A percentile compares a stretch with the other conserved stretches of the same genome.
These are phyloP conservation scores for Drosophila neotestacea DNA, from an alignment of 2,888 invertebrate genomes.

Conservation along the genomic window DNA sequence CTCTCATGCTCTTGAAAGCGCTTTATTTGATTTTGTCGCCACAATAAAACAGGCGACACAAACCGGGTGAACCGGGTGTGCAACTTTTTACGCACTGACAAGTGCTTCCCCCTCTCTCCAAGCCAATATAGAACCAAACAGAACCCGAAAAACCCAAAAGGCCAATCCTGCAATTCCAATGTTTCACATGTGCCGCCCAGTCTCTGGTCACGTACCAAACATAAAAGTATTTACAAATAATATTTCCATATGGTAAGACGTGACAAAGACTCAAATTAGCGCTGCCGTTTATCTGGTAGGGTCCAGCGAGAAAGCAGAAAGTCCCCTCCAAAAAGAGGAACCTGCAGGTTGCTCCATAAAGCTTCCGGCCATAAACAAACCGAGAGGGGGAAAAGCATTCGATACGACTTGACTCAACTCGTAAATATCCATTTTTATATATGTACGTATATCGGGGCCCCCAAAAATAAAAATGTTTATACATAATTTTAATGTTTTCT, in stretches of 20 bases:
- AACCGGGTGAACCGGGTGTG: slow-evolving; percentile 34
- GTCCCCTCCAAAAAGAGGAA: slow-evolving; percentile 40
- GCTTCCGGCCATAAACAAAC: slow-evolving; percentile 72
- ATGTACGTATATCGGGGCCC: slow-evolving; percentile 24
- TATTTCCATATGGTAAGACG: slow-evolving; percentile 84
- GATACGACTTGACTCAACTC: slow-evolving; percentile 28
- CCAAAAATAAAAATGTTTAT: slow-evolving; percentile 62
- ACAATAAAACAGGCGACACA: slow-evolving; percentile 64
- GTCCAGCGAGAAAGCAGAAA: slow-evolving; percentile 39
- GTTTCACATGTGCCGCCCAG: slow-evolving; percentile 64
- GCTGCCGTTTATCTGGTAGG: slow-evolving; percentile 76
- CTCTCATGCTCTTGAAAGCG: slow-evolving; percentile 41
- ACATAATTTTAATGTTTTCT: slow-evolving; percentile 78
- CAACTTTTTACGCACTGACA: slow-evolving; percentile 64
- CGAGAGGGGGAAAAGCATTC: slow-evolving; percentile 20
- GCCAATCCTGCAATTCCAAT: slow-evolving; percentile 46
- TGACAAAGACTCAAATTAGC: slow-evolving; percentile 84
- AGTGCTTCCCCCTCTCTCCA: slow-evolving; percentile 24
- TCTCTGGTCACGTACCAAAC: slow-evolving; percentile 80
- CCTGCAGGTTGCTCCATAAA: slow-evolving; percentile 68
- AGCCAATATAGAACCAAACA: not conserved
- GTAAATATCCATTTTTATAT: slow-evolving; percentile 67
- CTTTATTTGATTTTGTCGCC: slow-evolving; percentile 81
- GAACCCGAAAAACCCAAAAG: slow-evolving; percentile 24
- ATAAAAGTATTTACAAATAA: slow-evolving; percentile 84